Conservation (phyloP, 2,888 invertebrate species). For the Ormyrus labotus region DNA sequence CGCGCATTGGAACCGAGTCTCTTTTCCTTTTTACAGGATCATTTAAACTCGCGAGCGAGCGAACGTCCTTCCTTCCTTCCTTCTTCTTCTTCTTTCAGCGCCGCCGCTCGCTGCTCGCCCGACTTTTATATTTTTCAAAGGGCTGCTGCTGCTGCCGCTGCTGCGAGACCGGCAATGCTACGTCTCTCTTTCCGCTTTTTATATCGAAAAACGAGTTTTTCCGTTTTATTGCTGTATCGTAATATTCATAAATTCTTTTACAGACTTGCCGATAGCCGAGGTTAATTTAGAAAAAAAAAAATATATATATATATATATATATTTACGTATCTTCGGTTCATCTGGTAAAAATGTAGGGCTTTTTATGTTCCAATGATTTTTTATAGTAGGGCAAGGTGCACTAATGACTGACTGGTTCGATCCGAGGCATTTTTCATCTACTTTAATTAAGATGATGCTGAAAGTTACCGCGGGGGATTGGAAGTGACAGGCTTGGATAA, state of each 20-base stretch:
- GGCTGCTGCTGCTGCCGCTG: slow-evolving; percentile 24
- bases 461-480: too few relatives aligned
- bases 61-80: slow-evolving; percentile 34
- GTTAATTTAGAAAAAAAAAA: slow-evolving; percentile 50
- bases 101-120: not conserved
- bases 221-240: slow-evolving; percentile 53
- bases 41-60: slow-evolving; percentile 50
- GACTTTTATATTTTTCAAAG: slow-evolving; percentile 57
- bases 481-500: too few relatives aligned
- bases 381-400: slow-evolving; percentile 6
- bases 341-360: slow-evolving; percentile 40
- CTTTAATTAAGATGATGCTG: slow-evolving; percentile 29
- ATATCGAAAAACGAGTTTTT: slow-evolving; percentile 57
- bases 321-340: not conserved
- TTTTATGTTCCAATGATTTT: slow-evolving; percentile 31
- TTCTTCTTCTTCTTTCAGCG: not conserved
- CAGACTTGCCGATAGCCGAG: slow-evolving; percentile 36
- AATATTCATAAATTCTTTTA: slow-evolving; percentile 57
- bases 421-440: slow-evolving; percentile 10
- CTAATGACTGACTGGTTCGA: slow-evolving; percentile 30
- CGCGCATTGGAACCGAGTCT: slow-evolving; percentile 24
- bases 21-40: slow-evolving; percentile 53
- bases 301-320: too few relatives aligned
- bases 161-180: slow-evolving; percentile 15
- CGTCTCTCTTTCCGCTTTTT: slow-evolving; percentile 40